These are phyloP conservation scores for Grammomys dolichurus DNA, from an alignment of 2,113 vertebrate species.

Conservation along the genomic window DNA sequence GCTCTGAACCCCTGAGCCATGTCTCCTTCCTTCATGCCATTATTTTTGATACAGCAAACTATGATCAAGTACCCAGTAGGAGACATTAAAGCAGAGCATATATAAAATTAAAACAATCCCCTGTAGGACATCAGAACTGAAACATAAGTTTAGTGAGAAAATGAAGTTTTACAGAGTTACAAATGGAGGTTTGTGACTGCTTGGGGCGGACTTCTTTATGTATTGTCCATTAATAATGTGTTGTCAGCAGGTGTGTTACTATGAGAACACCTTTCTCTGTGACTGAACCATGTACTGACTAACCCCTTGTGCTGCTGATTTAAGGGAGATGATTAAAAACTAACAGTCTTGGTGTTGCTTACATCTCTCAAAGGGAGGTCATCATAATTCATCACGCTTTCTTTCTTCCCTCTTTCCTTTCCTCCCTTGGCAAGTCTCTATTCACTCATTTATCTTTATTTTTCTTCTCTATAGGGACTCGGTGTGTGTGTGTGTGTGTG, in stretches of 20 bases:
- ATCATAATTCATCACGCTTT: not conserved
- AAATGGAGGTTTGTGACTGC: not conserved
- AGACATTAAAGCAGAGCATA: not conserved
- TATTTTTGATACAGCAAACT: slow-evolving; percentile 49
- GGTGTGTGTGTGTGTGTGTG: not conserved
- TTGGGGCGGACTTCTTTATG: not conserved
- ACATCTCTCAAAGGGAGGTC: not conserved
- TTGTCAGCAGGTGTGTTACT: not conserved
- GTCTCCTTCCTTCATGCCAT: not conserved
- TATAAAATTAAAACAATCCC: not conserved
- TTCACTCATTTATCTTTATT: not conserved
- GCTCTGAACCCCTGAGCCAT: not conserved
- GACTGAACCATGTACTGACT: too few species aligned
- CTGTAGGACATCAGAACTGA: not conserved
- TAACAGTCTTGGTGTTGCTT: not conserved
- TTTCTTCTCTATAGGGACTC: not conserved
- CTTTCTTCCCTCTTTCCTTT: not conserved
- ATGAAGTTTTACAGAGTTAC: not conserved
- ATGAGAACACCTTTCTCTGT: not conserved
- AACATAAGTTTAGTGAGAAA: not conserved
- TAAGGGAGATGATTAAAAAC: not conserved
- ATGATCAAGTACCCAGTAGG: not conserved
- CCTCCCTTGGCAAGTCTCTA: not conserved
- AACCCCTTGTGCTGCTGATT: not conserved
- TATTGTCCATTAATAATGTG: slow-evolving; percentile 8